phyloP scores from a whole-genome alignment of 92 coral and sea anemone genomes.

The Nematostella vectensis region DNA sequence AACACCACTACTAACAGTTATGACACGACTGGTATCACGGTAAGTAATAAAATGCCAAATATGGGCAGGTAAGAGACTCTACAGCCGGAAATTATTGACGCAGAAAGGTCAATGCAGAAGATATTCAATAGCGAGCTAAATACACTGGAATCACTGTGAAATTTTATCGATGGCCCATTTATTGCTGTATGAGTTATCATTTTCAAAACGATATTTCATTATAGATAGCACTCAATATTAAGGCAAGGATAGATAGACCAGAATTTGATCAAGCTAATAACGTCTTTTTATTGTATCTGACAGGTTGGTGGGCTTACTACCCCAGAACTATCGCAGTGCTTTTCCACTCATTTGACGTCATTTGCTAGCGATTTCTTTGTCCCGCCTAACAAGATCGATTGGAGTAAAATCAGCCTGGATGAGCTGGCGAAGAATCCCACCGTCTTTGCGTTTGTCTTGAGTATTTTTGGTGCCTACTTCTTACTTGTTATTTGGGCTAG shows the following conservation, averaged over 20 bases:
- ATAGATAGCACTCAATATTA: too few relatives aligned
- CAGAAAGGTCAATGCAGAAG: too few relatives aligned
- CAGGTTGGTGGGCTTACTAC: conserved; percentile 84
- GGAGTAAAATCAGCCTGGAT: conserved; percentile 66
- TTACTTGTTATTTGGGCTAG: conserved; percentile 82
- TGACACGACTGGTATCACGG: conserved; percentile 67
- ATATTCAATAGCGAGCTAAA: too few relatives aligned
- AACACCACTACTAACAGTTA: conserved; percentile 32
- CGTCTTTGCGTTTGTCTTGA: conserved; percentile 79
- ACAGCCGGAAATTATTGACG: too few relatives aligned
- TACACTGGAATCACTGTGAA: too few relatives aligned
- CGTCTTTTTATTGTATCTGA: neutral
- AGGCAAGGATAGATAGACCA: too few relatives aligned
- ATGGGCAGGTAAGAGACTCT: too few relatives aligned
- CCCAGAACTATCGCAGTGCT: conserved; percentile 57
- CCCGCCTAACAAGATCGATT: conserved; percentile 92
- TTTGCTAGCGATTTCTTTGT: conserved; percentile 90
- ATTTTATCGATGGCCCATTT: too few relatives aligned
- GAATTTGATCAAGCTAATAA: too few relatives aligned
- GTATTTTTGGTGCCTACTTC: conserved; percentile 70
- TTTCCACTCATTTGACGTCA: conserved; percentile 69
- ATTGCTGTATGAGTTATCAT: too few relatives aligned
- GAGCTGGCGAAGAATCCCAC: conserved; percentile 82
- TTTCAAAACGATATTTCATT: too few relatives aligned
- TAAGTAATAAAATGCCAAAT: too few relatives aligned